These are phyloP conservation scores for Cheilosia variabilis DNA, from an alignment of 2,888 invertebrate genomes.

Conservation along the genomic window DNA sequence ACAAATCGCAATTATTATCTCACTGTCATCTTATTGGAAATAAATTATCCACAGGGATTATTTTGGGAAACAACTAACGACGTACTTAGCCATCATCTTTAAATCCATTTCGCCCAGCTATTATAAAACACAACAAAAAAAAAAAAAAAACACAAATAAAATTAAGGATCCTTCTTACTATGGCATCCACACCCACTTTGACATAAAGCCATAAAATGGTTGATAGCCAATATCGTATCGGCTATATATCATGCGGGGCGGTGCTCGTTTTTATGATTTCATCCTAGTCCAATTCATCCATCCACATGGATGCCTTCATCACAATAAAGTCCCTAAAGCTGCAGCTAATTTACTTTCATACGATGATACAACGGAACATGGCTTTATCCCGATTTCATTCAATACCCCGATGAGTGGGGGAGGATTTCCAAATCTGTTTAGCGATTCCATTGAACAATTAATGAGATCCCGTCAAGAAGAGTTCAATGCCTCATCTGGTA, in stretches of 20 bases:
- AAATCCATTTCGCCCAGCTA: background rate
- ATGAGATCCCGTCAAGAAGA: constrained; percentile 3
- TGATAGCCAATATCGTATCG: constrained; percentile 39
- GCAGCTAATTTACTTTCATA: constrained; percentile 43
- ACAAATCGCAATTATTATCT: too few relatives aligned
- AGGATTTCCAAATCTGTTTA: constrained; percentile 20
- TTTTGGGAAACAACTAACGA: background rate
- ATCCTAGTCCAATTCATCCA: constrained; percentile 9
- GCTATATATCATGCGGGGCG: background rate
- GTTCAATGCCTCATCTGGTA: background rate
- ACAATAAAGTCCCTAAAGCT: constrained; percentile 34
- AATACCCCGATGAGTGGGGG: background rate
- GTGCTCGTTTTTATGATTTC: constrained; percentile 13
- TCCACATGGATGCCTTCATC: constrained; percentile 3
- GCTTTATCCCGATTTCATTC: constrained; percentile 33
- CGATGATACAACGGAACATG: constrained; percentile 27
- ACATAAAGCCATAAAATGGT: constrained; percentile 42
- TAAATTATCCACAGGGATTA: constrained; percentile 3
- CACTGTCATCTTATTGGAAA: background rate
- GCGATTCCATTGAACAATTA: constrained; percentile 19
- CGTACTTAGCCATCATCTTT: background rate
- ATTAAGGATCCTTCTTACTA: constrained; percentile 37
- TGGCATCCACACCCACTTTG: constrained; percentile 20
- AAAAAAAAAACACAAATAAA: constrained; percentile 22
- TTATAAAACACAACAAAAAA: background rate